Evolutionary conservation across 2,113 vertebrate genomes (phyloP).

Genomic region (Malaclemys terrapin): DNA sequence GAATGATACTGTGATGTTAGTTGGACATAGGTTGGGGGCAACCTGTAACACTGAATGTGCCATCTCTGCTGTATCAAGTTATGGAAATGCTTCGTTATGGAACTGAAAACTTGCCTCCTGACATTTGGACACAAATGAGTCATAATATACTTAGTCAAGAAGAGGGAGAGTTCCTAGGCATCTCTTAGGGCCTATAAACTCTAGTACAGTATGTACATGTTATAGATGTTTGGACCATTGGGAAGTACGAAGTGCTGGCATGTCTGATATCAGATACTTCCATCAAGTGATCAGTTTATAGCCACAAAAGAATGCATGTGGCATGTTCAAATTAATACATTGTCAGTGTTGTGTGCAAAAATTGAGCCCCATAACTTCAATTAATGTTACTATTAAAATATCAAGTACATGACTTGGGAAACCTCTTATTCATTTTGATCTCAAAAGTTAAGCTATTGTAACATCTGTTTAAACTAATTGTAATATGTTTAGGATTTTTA

Average conservation of each 20-base stretch:
- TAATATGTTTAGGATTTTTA: not conserved
- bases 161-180: too few species aligned
- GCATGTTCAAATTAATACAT: not conserved
- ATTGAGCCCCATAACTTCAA: not conserved
- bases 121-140: too few species aligned
- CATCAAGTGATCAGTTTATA: not conserved
- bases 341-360: not conserved
- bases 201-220: too few species aligned
- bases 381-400: not conserved
- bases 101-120: too few species aligned
- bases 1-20: not conserved
- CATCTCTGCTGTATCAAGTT: not conserved
- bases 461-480: accelerated
- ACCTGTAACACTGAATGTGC: not conserved
- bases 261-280: not conserved
- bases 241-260: too few species aligned
- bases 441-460: not conserved
- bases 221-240: too few species aligned
- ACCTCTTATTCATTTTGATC: not conserved
- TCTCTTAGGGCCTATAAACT: too few species aligned
- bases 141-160: too few species aligned
- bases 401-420: accelerated
- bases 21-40: not conserved
- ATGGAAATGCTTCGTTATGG: not conserved
- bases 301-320: not conserved